Base-by-base conservation (phyloP, 2,113 vertebrate genomes). In the Hippopotamus amphibius region DNA sequence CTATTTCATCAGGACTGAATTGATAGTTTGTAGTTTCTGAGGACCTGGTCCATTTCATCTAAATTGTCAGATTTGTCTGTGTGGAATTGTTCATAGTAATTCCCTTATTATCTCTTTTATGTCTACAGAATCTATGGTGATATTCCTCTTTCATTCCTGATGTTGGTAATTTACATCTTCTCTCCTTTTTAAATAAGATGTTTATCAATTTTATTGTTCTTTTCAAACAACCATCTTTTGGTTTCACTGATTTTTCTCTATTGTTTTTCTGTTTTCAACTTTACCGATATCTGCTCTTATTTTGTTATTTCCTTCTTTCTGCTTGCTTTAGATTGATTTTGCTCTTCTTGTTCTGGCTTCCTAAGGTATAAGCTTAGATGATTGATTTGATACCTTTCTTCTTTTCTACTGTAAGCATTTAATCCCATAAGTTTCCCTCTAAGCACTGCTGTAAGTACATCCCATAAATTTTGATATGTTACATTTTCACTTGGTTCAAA, bases 401-500 rank as follows among this genome's bases (percentile, higher is more conserved):
- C 50, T 77, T 84, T 66, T 85, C 71, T 81, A 53, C 50, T 43
- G 16, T 68, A 89, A 89, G 19, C 33, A 24, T 63, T 72, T 66
- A n/a, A 92, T 71, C 7, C 79, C 14, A 0, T 33, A 46, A 30
- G 21, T 74, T 53, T 59, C n/a, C 55, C 71, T 77, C 61, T 30
- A 37, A 66, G 69, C 41, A 65, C 41, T 84, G 55, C 48, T 59
- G 46, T 89, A 69, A 84, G 72, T 37, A 37, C 6, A 41, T 17
- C 28, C 22, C 30, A 76, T 86, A n/a, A 37, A 84, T 79, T 77
- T 41, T 68, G 57, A 43, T 81, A 53, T 28, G 22, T 87, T 81
- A 59, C 61, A 76, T 81, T 96, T 92, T 61, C 15, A 63, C 69
- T 90, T 37, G 46, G 53, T 86, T 80, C 37, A 95, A 92, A 89